phyloP scores from a whole-genome alignment of 2,113 vertebrate species.

The Trochalopteron elliotii region DNA sequence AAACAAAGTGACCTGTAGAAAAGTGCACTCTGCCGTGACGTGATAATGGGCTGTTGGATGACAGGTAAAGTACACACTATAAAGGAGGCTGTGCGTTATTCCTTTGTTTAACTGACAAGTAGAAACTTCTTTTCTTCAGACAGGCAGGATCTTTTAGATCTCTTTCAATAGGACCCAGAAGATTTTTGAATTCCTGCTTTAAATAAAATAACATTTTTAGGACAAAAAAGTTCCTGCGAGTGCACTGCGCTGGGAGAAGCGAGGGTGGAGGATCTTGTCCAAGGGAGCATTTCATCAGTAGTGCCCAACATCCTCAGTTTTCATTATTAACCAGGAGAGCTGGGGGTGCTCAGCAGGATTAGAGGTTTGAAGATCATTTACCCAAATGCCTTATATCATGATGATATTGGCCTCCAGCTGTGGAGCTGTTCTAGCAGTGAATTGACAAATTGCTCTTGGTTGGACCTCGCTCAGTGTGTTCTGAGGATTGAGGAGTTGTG shows the following conservation, averaged over 20 bases:
- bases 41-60: conserved; percentile 88
- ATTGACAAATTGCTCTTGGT: neutral
- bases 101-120: conserved; percentile 82
- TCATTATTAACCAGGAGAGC: neutral
- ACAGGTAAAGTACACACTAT: conserved; percentile 82
- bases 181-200: conserved; percentile 31
- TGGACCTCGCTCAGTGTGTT: neutral
- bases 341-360: neutral
- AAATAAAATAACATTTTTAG: conserved; percentile 22
- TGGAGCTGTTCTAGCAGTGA: neutral
- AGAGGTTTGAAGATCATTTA: neutral
- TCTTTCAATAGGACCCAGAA: conserved; percentile 38
- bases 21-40: conserved; percentile 80
- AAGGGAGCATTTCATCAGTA: neutral
- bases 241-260: neutral
- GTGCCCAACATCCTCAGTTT: neutral
- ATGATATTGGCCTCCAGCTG: neutral
- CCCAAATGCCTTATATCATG: neutral
- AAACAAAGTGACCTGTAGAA: conserved; percentile 91
- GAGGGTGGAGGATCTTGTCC: neutral
- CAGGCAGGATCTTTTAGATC: conserved; percentile 67
- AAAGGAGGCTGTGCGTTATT: conserved; percentile 74
- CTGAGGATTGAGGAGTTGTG: neutral
- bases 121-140: conserved; percentile 69
- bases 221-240: neutral